A percentile compares a stretch with the other conserved stretches of the same genome.
Evolutionary conservation across 2,888 invertebrate species (phyloP).

Genomic region (Escarpia spicata): DNA sequence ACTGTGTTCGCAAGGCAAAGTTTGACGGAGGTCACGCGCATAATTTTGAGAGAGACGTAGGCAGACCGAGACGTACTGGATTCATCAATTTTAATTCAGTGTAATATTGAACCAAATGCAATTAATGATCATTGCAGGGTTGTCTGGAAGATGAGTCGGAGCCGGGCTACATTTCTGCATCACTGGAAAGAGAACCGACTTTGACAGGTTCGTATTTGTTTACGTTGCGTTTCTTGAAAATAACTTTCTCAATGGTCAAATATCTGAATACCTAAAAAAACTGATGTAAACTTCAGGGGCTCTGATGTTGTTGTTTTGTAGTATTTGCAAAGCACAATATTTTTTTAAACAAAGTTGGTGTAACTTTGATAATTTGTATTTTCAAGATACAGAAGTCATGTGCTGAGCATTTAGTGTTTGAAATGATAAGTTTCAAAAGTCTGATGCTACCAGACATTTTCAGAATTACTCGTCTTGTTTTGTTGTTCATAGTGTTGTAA

Average conservation of each 20-base stretch:
- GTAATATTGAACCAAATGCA: not conserved
- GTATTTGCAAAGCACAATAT: not conserved
- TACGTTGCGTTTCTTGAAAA: not conserved
- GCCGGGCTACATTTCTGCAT: not conserved
- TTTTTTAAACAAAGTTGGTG: too few relatives aligned
- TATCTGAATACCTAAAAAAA: not conserved
- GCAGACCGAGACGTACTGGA: not conserved
- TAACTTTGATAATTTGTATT: not conserved
- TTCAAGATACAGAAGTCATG: not conserved
- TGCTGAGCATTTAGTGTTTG: not conserved
- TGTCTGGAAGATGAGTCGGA: conserved; percentile 37
- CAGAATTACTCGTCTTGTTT: not conserved
- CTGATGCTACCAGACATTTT: not conserved
- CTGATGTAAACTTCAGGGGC: too few relatives aligned
- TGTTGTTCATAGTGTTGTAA: not conserved
- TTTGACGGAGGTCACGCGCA: not conserved
- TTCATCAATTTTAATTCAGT: not conserved
- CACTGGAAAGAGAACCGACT: not conserved
- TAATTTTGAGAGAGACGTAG: not conserved
- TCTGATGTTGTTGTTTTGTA: not conserved
- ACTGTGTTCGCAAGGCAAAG: too few relatives aligned
- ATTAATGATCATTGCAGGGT: conserved; percentile 23
- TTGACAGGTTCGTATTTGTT: not conserved
- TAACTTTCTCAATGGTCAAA: conserved; percentile 20
- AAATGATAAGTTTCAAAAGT: not conserved